These are phyloP conservation scores for Tiliqua scincoides DNA, from an alignment of 2,113 vertebrate species.

Conservation along the genomic window DNA sequence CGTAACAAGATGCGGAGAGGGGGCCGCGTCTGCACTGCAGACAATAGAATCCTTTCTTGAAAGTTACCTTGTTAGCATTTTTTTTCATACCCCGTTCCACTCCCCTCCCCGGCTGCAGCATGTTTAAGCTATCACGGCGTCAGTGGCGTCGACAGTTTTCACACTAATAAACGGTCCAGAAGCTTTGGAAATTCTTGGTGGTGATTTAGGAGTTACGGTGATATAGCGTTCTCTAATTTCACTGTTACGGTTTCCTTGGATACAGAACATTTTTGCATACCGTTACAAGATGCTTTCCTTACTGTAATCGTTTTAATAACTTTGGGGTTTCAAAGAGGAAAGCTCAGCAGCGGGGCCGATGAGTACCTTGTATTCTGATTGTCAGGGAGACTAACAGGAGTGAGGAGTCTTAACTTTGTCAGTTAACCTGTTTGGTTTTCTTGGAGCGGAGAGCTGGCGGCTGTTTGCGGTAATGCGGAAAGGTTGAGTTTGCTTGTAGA, in stretches of 20 bases:
- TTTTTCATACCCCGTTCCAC: too few species aligned
- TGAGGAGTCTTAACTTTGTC: slow-evolving; percentile 43
- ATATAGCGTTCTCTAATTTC: slow-evolving; percentile 60
- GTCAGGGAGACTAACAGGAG: slow-evolving; percentile 30
- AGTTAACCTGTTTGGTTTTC: slow-evolving; percentile 53
- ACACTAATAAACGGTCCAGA: slow-evolving; percentile 45
- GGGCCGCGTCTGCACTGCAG: not conserved
- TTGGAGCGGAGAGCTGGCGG: slow-evolving; percentile 56
- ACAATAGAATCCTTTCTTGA: slow-evolving; percentile 51
- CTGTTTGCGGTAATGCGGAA: slow-evolving; percentile 50
- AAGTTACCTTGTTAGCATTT: slow-evolving; percentile 66
- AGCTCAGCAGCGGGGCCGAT: slow-evolving; percentile 4
- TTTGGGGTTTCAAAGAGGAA: slow-evolving; percentile 32
- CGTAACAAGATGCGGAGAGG: slow-evolving; percentile 47
- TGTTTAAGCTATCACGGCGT: slow-evolving; percentile 38
- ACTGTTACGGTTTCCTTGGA: slow-evolving; percentile 67
- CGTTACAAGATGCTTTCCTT: slow-evolving; percentile 30
- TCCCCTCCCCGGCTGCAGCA: slow-evolving; percentile 28
- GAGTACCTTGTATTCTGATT: slow-evolving; percentile 1
- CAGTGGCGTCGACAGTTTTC: slow-evolving; percentile 36
- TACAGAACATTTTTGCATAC: slow-evolving; percentile 53
- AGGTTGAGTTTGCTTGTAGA: slow-evolving; percentile 50
- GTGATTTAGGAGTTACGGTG: slow-evolving; percentile 60
- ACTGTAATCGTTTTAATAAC: slow-evolving; percentile 58
- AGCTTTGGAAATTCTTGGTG: slow-evolving; percentile 36